phyloP scores from a whole-genome alignment of 2,113 vertebrate species.

The Otis tarda region DNA sequence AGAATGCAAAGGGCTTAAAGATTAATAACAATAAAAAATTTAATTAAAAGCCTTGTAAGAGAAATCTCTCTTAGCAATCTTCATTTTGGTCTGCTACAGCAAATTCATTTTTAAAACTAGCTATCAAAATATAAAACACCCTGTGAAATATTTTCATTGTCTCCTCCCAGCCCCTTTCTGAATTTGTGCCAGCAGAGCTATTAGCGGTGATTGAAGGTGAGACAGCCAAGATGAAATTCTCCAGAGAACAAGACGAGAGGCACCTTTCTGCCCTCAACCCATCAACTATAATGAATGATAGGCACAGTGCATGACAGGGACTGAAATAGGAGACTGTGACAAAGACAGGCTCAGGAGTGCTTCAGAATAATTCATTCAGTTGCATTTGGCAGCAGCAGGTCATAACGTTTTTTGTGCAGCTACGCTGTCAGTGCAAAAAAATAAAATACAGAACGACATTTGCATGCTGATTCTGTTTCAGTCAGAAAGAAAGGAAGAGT shows the following conservation, averaged over 20 bases:
- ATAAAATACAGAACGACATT: conserved; percentile 3
- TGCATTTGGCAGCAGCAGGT: conserved; percentile 29
- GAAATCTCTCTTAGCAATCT: conserved; percentile 3
- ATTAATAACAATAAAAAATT: conserved; percentile 16
- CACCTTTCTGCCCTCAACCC: conserved; percentile 67
- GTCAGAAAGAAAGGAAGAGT: background rate
- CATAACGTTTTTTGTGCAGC: conserved; percentile 55
- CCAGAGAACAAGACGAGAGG: conserved; percentile 71
- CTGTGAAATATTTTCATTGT: conserved; percentile 64
- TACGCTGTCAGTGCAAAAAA: conserved; percentile 24
- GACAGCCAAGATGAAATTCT: conserved; percentile 74
- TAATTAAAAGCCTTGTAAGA: conserved; percentile 23
- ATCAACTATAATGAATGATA: conserved; percentile 71
- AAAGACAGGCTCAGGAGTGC: conserved; percentile 53
- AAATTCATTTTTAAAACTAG: conserved; percentile 38
- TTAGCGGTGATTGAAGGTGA: conserved; percentile 87
- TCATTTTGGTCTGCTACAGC: conserved; percentile 33
- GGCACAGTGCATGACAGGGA: conserved; percentile 51
- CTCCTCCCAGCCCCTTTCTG: conserved; percentile 62
- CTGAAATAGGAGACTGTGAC: conserved; percentile 54
- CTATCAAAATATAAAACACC: conserved; percentile 62
- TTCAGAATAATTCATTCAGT: conserved; percentile 69
- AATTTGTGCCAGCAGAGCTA: conserved; percentile 83
- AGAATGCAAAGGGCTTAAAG: background rate
- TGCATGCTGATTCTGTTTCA: background rate